phyloP scores from a whole-genome alignment of 1,140 invertebrate species.

The Drosophila repletoides region DNA sequence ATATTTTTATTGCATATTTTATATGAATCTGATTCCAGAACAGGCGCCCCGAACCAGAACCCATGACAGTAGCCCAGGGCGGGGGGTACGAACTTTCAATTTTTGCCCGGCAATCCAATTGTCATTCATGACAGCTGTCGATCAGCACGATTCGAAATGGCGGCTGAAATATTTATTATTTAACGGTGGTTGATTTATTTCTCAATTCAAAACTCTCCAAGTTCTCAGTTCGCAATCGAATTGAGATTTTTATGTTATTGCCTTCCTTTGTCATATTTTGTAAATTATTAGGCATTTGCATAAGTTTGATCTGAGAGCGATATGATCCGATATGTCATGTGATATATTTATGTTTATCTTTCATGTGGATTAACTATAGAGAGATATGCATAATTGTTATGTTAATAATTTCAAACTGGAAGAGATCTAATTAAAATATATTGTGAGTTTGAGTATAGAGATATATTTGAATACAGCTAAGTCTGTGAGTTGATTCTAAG shows the following conservation, averaged over 20 bases:
- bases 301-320: conserved; percentile 20
- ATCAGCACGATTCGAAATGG: conserved; percentile 61
- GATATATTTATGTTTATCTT: conserved; percentile 22
- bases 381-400: neutral
- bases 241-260: conserved; percentile 59
- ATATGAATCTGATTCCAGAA: conserved; percentile 39
- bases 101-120: conserved; percentile 59
- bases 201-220: conserved; percentile 1
- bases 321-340: conserved; percentile 27
- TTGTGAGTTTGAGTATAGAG: neutral
- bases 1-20: conserved; percentile 78
- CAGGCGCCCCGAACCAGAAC: neutral
- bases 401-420: neutral
- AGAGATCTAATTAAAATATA: neutral
- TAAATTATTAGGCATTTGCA: conserved; percentile 65
- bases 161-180: conserved; percentile 58
- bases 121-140: conserved; percentile 79
- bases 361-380: neutral
- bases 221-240: conserved; percentile 22
- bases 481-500: neutral
- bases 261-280: conserved; percentile 73
- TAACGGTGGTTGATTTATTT: conserved; percentile 55
- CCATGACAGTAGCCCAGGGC: neutral
- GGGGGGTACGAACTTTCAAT: neutral
- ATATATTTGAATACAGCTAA: neutral